Evolutionary conservation across 2,797 vertebrate species (phyloP).

Genomic region (Sebastes aleutianus): DNA sequence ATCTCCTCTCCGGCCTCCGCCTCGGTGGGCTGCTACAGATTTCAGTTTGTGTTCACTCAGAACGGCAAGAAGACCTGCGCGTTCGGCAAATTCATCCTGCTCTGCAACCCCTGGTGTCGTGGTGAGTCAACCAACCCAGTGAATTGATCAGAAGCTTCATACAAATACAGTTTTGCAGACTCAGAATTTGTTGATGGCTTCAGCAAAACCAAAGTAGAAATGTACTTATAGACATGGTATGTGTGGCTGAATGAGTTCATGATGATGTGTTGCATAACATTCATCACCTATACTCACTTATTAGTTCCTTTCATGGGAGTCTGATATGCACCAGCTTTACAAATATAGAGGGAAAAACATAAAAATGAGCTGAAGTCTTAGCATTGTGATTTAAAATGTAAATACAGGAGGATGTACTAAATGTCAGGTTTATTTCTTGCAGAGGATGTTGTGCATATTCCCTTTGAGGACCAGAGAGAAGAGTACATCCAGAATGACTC

Average conservation of each 20-base stretch:
- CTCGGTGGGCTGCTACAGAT: slow-evolving; percentile 72
- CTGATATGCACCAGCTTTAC: neutral
- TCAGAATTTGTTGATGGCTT: neutral
- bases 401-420: neutral
- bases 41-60: slow-evolving; percentile 55
- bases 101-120: slow-evolving; percentile 82
- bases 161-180: neutral
- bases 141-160: neutral
- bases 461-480: slow-evolving; percentile 75
- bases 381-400: neutral
- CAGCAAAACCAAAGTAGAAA: neutral
- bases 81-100: slow-evolving; percentile 65
- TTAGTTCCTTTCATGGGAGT: neutral
- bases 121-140: slow-evolving; percentile 56
- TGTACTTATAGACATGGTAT: neutral
- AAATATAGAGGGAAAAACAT: neutral
- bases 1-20: slow-evolving; percentile 68
- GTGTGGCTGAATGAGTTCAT: neutral
- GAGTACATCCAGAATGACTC: slow-evolving; percentile 79
- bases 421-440: slow-evolving; percentile 1
- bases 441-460: slow-evolving; percentile 79
- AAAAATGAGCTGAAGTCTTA: neutral
- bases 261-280: neutral
- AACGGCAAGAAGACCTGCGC: neutral
- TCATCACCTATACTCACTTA: neutral